Conservation (phyloP, 1,140 invertebrate species). For the Drosophila suzukii region DNA sequence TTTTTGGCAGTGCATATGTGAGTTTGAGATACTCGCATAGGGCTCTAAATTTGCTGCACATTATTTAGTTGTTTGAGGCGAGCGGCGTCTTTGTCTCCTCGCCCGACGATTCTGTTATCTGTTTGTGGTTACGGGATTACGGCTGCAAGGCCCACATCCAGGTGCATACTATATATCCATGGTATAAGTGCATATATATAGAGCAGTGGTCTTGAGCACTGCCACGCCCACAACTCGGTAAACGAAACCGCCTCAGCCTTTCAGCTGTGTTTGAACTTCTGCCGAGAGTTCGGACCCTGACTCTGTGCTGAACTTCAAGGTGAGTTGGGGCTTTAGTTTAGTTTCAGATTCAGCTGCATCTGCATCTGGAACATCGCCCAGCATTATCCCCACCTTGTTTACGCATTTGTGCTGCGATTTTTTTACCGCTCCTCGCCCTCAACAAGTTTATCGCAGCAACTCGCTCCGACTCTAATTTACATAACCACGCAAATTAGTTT, state of each 20-base stretch:
- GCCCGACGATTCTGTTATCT: slow-evolving; percentile 66
- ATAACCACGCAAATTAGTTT: slow-evolving; percentile 83
- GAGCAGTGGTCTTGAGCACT: slow-evolving; percentile 7
- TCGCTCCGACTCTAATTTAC: slow-evolving; percentile 79
- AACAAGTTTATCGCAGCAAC: slow-evolving; percentile 76
- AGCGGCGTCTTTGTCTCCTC: slow-evolving; percentile 51
- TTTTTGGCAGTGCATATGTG: neutral
- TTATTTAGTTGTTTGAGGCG: slow-evolving; percentile 77
- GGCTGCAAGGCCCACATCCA: slow-evolving; percentile 46
- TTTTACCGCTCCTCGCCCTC: slow-evolving; percentile 46
- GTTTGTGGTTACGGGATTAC: slow-evolving; percentile 72
- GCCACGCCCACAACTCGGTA: slow-evolving; percentile 19
- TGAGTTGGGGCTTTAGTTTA: slow-evolving; percentile 16
- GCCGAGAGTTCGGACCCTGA: slow-evolving; percentile 24
- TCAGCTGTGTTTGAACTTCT: slow-evolving; percentile 40
- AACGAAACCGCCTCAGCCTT: slow-evolving; percentile 27
- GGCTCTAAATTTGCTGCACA: slow-evolving; percentile 73
- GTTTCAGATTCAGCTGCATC: neutral
- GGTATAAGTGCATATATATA: neutral
- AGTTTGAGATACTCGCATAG: slow-evolving; percentile 17
- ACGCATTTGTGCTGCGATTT: slow-evolving; percentile 68
- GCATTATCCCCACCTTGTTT: slow-evolving; percentile 41
- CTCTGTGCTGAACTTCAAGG: slow-evolving; percentile 4
- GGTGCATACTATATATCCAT: neutral
- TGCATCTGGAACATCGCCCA: neutral